Conservation (phyloP, 2,797 vertebrate species). For the Anabas testudineus region DNA sequence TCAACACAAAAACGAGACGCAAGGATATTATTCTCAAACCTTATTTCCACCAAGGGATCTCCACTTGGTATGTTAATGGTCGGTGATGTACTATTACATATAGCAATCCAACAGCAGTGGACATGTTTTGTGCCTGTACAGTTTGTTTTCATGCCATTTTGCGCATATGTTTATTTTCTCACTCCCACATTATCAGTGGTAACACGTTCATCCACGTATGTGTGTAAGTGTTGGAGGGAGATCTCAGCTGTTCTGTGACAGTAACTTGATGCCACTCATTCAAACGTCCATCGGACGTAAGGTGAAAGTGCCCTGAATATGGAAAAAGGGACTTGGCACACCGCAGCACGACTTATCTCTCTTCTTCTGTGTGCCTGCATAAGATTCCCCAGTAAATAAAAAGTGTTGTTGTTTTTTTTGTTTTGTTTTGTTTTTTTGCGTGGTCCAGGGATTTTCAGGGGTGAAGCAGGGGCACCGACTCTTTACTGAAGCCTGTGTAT, state of each 20-base stretch:
- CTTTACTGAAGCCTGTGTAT: background rate
- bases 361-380: conserved; percentile 33
- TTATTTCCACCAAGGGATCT: background rate
- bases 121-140: background rate
- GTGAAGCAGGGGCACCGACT: background rate
- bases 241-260: conserved; percentile 9
- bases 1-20: background rate
- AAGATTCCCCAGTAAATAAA: too few species aligned
- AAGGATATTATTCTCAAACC: background rate
- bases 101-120: background rate
- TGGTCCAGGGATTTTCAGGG: conserved; percentile 9
- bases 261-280: conserved; percentile 11
- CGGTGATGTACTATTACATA: background rate
- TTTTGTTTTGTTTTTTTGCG: background rate
- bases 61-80: background rate
- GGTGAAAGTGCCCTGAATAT: background rate
- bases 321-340: background rate
- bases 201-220: background rate
- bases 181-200: background rate
- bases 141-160: background rate
- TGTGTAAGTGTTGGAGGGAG: background rate
- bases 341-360: background rate
- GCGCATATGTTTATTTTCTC: background rate
- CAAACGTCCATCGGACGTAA: conserved; percentile 1
- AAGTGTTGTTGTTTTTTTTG: too few species aligned